Conservation (phyloP, 2,113 vertebrate genomes). For the Tragelaphus strepsiceros region DNA sequence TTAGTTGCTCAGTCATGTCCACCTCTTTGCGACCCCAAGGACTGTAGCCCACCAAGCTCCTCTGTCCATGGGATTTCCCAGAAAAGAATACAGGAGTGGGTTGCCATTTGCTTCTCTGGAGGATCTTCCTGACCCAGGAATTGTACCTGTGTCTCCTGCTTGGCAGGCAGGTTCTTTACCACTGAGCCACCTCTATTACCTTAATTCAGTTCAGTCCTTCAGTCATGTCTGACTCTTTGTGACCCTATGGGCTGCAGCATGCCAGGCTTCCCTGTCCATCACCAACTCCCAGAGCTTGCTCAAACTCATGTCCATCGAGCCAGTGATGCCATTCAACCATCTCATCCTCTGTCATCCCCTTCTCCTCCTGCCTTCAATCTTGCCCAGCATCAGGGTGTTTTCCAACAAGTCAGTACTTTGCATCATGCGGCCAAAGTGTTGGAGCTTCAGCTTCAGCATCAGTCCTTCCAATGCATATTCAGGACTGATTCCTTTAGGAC, state of each 20-base stretch:
- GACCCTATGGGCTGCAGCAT: not conserved
- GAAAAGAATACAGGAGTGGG: not conserved
- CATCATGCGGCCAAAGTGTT: not conserved
- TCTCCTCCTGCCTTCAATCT: not conserved
- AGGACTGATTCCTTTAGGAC: not conserved
- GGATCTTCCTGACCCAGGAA: not conserved
- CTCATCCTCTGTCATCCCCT: not conserved
- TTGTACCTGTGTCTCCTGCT: not conserved
- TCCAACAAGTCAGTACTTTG: not conserved
- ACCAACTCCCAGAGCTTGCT: not conserved
- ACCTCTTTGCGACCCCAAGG: not conserved
- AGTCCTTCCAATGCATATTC: not conserved
- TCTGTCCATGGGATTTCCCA: not conserved
- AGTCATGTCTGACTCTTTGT: not conserved
- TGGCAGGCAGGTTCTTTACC: not conserved
- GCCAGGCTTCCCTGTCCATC: not conserved
- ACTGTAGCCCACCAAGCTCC: not conserved
- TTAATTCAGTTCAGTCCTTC: not conserved
- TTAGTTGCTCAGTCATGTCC: not conserved
- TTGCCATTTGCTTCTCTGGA: not conserved
- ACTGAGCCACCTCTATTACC: not conserved
- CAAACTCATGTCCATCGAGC: not conserved
- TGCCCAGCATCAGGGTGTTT: not conserved
- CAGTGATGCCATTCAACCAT: not conserved
- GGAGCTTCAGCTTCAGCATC: not conserved